Evolutionary conservation across 2,797 vertebrate genomes (phyloP), one percentile per base, ranked within the genome.

Genomic region (Thalassophryne amazonica): DNA sequence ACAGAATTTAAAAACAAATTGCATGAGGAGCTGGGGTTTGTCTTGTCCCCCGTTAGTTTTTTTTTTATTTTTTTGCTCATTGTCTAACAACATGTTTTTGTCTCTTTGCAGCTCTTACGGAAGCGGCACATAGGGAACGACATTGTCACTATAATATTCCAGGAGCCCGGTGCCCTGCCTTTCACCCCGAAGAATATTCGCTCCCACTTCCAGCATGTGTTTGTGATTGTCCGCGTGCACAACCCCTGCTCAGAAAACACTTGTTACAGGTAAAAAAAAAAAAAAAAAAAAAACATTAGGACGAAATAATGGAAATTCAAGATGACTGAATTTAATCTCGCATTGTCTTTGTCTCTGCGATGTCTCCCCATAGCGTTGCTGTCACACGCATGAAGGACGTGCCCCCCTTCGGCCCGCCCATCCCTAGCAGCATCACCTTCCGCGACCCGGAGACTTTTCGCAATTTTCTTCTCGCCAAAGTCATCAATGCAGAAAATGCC

Each of bases 101-200:
- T 24, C 9, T 61, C 28, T 36, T 17, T 40, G 47, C 78, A 98
- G 96, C 90, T 98, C 13, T 82, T 98, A 35, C 86, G 96, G 60
- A 98, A 98, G 83, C 87, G 96, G 46, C 96, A 98, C 89, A 98
- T 98, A 22, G 96, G 96, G 17, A 98, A 98, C 2, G 96, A 98
- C 81, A 98, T 98, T 2, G 96, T 98, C 75, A 98, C 96, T 38
- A 91, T 98, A 80, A 93, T 98, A 87, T 98, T 98, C 86, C 96
- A 98, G 61, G 96, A 98, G 64, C 95, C 94, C 0, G 96, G 95
- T 1, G 95, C 95, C 0, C 43, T 92, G 54, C 93, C 96, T 2
- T 98, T 98, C 86, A 98, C 96, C 0, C 96, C 96, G 0, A 94
- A 94, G 71, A 95, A 92, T 38, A 89, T 98, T 50, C 93, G 96